Percentiles rank a stretch among this genome's conserved stretches.
These are phyloP conservation scores for Glossophaga mutica DNA, from an alignment of 2,797 vertebrate genomes.

Conservation along the genomic window DNA sequence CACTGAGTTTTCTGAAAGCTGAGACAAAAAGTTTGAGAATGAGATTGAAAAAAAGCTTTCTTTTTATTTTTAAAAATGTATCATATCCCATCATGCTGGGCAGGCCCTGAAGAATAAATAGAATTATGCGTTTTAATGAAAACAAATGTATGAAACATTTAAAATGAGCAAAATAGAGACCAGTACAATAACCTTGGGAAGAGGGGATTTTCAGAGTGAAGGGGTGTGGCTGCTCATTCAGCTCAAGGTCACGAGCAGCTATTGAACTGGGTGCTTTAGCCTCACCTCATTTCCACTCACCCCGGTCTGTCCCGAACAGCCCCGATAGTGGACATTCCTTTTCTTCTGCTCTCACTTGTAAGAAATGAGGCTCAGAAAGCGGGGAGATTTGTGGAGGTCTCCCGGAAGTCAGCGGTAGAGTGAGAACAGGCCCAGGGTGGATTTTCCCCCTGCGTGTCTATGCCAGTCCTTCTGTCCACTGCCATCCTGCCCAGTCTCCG, in stretches of 20 bases:
- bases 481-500: fast-evolving
- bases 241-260: neutral
- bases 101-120: neutral
- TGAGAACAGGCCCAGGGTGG: neutral
- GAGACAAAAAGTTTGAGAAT: neutral
- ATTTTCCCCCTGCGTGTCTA: neutral
- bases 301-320: neutral
- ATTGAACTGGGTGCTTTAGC: neutral
- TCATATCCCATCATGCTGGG: neutral
- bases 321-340: too few species aligned
- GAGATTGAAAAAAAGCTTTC: neutral
- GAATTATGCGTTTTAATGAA: neutral
- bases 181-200: neutral
- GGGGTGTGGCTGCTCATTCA: too few species aligned
- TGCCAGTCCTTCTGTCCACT: neutral
- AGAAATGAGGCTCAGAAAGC: neutral
- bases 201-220: neutral
- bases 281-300: neutral
- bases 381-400: too few species aligned
- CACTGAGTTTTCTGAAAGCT: neutral
- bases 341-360: neutral
- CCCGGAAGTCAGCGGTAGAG: neutral
- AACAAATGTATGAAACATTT: neutral
- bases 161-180: too few species aligned
- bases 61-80: neutral